Evolutionary conservation across 1,140 invertebrate species (phyloP).

Genomic region (Drosophila willistoni): DNA sequence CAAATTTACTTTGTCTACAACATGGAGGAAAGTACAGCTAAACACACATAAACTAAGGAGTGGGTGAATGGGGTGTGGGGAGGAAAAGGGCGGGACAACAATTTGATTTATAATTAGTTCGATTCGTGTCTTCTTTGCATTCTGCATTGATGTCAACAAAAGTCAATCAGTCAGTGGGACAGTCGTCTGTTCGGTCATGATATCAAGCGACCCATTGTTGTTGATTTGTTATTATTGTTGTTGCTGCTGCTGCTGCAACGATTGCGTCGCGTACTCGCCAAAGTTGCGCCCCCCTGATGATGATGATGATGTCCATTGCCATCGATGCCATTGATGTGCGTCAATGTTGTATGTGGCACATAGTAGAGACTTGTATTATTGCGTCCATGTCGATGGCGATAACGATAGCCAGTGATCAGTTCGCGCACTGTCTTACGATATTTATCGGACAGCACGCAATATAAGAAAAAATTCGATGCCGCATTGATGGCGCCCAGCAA

Average conservation of each 20-base stretch:
- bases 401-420: conserved; percentile 85
- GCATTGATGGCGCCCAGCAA: conserved; percentile 89
- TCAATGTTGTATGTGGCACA: conserved; percentile 62
- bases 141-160: not conserved
- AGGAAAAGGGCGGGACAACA: not conserved
- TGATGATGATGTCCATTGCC: conserved; percentile 14
- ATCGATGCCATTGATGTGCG: conserved; percentile 48
- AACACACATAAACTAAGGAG: not conserved
- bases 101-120: not conserved
- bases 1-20: conserved; percentile 27
- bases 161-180: not conserved
- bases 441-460: conserved; percentile 90
- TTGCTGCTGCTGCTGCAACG: conserved; percentile 24
- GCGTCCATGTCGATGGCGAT: conserved; percentile 64
- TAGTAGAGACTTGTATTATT: conserved; percentile 75
- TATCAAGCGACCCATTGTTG: conserved; percentile 50
- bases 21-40: conserved; percentile 24
- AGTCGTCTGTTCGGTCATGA: conserved; percentile 33
- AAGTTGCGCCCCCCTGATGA: not conserved
- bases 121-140: conserved; percentile 4
- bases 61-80: not conserved
- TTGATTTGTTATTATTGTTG: conserved; percentile 20
- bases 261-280: conserved; percentile 25
- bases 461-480: conserved; percentile 90
- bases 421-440: conserved; percentile 89